Conservation (phyloP, 2,888 invertebrate species). For the Spisula subtruncata region DNA sequence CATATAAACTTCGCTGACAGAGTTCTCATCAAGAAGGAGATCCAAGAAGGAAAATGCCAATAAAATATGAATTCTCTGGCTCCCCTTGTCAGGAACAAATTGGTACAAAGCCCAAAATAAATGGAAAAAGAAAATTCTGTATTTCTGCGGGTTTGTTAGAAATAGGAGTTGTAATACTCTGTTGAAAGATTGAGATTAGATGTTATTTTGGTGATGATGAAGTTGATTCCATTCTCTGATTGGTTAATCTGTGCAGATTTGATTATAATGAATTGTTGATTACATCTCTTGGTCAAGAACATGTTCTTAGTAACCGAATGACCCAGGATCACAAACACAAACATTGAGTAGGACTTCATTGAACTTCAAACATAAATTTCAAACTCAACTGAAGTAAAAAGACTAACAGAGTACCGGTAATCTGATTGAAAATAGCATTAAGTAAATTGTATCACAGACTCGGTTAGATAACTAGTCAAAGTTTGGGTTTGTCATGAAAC, state of each 20-base stretch:
- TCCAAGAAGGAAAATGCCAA: constrained; percentile 57
- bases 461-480: neutral
- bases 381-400: no score
- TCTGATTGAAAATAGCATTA: no score
- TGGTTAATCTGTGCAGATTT: constrained; percentile 57
- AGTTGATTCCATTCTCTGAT: constrained; percentile 50
- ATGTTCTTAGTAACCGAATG: neutral
- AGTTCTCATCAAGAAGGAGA: constrained; percentile 47
- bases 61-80: constrained; percentile 56
- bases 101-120: constrained; percentile 67
- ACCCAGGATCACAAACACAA: neutral
- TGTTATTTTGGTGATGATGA: constrained; percentile 49
- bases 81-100: constrained; percentile 59
- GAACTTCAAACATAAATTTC: no score
- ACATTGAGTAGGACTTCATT: neutral
- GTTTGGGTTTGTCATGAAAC: neutral
- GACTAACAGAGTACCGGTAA: no score
- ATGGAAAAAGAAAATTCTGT: constrained; percentile 55
- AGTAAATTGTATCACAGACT: no score
- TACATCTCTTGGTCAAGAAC: constrained; percentile 19
- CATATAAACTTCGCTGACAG: constrained; percentile 59
- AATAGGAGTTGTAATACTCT: constrained; percentile 50
- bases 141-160: constrained; percentile 53
- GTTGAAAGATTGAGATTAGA: constrained; percentile 62
- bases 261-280: constrained; percentile 60